Base-by-base conservation (phyloP, 2,113 vertebrate species). In the Passer domesticus region DNA sequence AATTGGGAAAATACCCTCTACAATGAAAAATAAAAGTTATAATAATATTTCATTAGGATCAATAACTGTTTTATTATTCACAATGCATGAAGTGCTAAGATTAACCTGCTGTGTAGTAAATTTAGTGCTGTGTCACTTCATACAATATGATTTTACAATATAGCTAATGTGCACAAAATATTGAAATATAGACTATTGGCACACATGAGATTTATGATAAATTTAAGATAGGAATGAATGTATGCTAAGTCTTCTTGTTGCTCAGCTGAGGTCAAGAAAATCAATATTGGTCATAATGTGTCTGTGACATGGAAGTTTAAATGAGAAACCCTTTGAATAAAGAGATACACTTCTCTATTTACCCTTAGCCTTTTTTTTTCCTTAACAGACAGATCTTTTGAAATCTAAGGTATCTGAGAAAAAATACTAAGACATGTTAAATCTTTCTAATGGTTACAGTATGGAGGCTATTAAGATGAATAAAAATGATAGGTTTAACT, bases 11-110 rank as follows among this genome's bases (percentile, higher is more conserved):
- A 95, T 75, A 46, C 5, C 27, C 49, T 94, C 78, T 73, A 92
- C 52, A 92, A 90, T 39, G 69, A 58, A 95, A 92, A 81, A 73
- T 91, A 93, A 75, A 76, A 83, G 25, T 78, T 96, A 35, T 92
- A 95, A 96, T 97, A 97, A 96, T 96, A 63, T 96, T 69, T 94
- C 91, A 92, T 95, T 97, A 96, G n/a, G 96, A 97, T 97, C 96
- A 96, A 97, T 98, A 97, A 46, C 70, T 86, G 12, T 63, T 97
- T 97, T 98, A 97, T 97, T 97, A 97, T 97, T 97, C 92, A 93
- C 95, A 96, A 91, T 50, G 22, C 43, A 95, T 56, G 69, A 73
- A 94, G 64, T 90, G 69, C 44, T 94, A 93, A 96, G 94, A 97
- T 94, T 82, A 96, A 96, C 86, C 28, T 43, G 49, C 73, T 92